Percentiles rank a stretch among this genome's conserved stretches.
phyloP scores from a whole-genome alignment of 2,113 vertebrate genomes.

The Sisor rabdophorus region DNA sequence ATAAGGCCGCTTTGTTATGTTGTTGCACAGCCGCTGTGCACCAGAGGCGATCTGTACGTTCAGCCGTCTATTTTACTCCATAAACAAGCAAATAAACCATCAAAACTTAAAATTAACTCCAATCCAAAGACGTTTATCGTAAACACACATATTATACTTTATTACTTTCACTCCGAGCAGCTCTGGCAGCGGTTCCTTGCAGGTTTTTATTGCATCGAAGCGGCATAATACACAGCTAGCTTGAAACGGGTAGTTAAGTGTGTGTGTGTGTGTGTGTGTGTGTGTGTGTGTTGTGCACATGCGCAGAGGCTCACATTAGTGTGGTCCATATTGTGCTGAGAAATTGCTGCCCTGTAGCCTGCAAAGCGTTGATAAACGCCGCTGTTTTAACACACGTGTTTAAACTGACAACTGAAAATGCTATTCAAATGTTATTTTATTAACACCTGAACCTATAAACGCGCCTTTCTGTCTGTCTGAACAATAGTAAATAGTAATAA shows the following conservation, averaged over 20 bases:
- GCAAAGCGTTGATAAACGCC: not conserved
- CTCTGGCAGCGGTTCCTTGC: conserved; percentile 75
- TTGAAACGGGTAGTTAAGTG: conserved; percentile 44
- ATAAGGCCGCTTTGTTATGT: conserved; percentile 74
- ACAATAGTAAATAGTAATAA: not conserved
- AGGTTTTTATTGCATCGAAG: conserved; percentile 83
- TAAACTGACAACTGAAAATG: not conserved
- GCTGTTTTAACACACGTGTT: not conserved
- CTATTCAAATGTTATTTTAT: not conserved
- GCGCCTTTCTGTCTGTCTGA: too few species aligned
- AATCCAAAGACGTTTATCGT: conserved; percentile 53
- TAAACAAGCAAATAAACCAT: conserved; percentile 45
- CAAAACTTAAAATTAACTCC: conserved; percentile 35
- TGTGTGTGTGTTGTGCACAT: conserved; percentile 67
- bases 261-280: conserved; percentile 6
- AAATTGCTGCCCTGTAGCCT: conserved; percentile 52
- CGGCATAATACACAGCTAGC: conserved; percentile 91
- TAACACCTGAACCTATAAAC: not conserved
- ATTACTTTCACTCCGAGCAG: conserved; percentile 75
- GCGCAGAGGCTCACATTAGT: conserved; percentile 73
- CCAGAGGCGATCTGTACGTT: conserved; percentile 49
- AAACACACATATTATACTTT: conserved; percentile 65
- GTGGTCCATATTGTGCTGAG: conserved; percentile 75
- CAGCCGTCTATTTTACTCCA: conserved; percentile 30
- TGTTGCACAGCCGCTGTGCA: conserved; percentile 82